These are phyloP conservation scores for Sepioteuthis lessoniana DNA, from an alignment of 2,888 invertebrate genomes.

Conservation along the genomic window DNA sequence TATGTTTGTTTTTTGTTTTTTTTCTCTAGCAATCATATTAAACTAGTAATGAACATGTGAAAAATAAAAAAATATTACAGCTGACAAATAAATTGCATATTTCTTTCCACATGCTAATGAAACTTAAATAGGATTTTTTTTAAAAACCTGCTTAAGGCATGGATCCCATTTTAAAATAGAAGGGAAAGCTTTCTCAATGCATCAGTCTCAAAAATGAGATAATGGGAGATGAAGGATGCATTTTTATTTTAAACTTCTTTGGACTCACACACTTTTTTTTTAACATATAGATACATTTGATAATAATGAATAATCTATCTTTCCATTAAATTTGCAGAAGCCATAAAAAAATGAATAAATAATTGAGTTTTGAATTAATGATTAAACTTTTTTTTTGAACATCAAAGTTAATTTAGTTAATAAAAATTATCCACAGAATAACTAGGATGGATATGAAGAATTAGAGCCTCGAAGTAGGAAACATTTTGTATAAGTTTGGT, in stretches of 20 bases:
- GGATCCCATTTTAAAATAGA: conserved; percentile 3
- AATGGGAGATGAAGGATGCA: not conserved
- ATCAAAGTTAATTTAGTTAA: not conserved
- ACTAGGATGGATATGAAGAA: not conserved
- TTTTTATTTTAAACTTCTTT: not conserved
- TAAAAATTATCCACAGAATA: not conserved
- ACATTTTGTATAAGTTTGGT: not conserved
- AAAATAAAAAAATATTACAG: not conserved
- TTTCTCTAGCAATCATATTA: not conserved
- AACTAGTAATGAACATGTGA: conserved; percentile 11
- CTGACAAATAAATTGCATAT: not conserved
- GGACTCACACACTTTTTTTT: not conserved
- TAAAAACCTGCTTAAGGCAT: not conserved
- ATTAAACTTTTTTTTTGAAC: not conserved
- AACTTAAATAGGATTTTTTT: not conserved
- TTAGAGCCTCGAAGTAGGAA: not conserved
- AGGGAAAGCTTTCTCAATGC: not conserved
- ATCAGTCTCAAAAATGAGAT: conserved; percentile 33
- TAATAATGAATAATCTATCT: not conserved
- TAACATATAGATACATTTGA: not conserved
- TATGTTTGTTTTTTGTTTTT: too few relatives aligned
- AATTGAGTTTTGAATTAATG: not conserved
- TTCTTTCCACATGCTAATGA: not conserved
- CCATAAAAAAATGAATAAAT: not conserved
- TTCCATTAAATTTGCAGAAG: not conserved